Evolutionary conservation across 2,888 invertebrate genomes (phyloP), one percentile per base, ranked within the genome.

Genomic region (Tribolium freemani): DNA sequence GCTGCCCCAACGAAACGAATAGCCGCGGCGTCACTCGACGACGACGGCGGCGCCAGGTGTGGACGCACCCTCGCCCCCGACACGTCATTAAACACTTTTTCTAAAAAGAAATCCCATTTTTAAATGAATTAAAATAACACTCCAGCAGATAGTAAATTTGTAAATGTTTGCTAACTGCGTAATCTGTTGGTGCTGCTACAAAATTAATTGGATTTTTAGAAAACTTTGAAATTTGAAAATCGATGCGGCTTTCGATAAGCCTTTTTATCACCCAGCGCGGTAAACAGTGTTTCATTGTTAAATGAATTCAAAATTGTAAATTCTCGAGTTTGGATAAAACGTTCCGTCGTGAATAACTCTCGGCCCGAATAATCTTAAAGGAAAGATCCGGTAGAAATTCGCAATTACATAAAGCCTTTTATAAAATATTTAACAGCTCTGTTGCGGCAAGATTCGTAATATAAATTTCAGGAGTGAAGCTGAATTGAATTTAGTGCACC

Each of bases 1-100:
- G 77, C 80, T 79, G 79, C 73, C 61, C 60, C 70, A 66, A 70
- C 72, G 73, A 76, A 76, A 75, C 71, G 75, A 72, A 77, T 76
- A 75, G 72, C 71, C 61, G 57, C 61, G 53, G 60, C 66, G 74
- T 71, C 66, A 74, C 69, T 69, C 66, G 54, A 60, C 50, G 68
- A 10, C 68, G 68, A 48, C 57, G 57, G 20, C 63, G 63, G 54
- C 63, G 63, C 64, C 64, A 64, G 64, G 64, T 64, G 64, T 10
- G 11, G 9, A 56, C 54, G 31, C 51, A 38, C 38, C 38, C 38
- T 38, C 38, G n/a, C 38, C 8, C 38, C 5, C 9, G 9, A 38
- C 38, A 38, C 38, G 38, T n/a, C n/a, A 38, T n/a, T 38, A n/a
- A 38, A 38, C 38, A 8, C 38, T 38, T 38, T n/a, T 8, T 6